A percentile compares a stretch with the other conserved stretches of the same genome.
phyloP scores from a whole-genome alignment of 2,113 vertebrate species.

The Chroicocephalus ridibundus region DNA sequence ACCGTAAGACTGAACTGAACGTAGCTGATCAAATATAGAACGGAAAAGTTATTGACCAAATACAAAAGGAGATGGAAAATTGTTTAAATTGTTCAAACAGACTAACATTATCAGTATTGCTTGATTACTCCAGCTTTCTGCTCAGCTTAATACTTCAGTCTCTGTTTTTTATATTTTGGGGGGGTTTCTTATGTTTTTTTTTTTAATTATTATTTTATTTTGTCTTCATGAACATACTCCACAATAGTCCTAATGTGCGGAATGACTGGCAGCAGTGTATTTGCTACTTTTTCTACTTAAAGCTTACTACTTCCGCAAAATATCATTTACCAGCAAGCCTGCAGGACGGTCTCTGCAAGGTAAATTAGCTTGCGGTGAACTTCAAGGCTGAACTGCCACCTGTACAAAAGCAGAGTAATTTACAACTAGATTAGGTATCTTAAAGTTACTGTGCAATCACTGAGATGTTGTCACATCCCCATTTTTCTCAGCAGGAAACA shows the following conservation, averaged over 20 bases:
- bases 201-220: neutral
- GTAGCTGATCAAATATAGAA: neutral
- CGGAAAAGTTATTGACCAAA: neutral
- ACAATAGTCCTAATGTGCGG: fast-evolving
- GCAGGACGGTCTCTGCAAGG: neutral
- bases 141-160: neutral
- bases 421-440: neutral
- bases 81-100: neutral
- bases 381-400: neutral
- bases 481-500: neutral
- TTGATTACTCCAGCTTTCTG: neutral
- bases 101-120: neutral
- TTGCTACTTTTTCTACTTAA: neutral
- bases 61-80: neutral
- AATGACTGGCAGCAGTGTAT: neutral
- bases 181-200: neutral
- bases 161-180: neutral
- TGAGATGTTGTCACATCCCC: neutral
- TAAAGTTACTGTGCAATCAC: neutral
- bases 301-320: neutral
- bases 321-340: neutral
- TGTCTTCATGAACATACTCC: neutral
- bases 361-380: neutral
- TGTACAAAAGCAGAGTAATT: neutral
- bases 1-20: neutral